phyloP scores from a whole-genome alignment of 2,113 vertebrate species.

The Nanger granti region DNA sequence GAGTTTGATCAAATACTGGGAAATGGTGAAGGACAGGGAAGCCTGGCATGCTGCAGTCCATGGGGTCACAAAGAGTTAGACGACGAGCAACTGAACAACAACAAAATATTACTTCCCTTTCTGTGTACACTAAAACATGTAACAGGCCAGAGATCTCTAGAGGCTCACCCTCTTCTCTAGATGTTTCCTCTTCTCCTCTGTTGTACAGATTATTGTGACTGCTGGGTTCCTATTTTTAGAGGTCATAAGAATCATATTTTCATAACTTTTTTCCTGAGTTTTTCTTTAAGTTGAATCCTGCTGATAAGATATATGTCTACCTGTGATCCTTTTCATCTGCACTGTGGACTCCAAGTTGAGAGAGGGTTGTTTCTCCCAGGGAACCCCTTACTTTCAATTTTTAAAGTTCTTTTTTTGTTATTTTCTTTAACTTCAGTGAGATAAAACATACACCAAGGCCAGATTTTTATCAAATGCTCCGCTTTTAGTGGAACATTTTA shows the following conservation, averaged over 20 bases:
- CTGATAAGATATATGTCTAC: neutral
- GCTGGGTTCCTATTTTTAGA: neutral
- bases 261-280: neutral
- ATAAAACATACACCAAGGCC: neutral
- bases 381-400: neutral
- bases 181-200: neutral
- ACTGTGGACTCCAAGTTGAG: neutral
- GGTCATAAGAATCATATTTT: neutral
- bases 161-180: neutral
- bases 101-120: neutral
- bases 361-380: neutral
- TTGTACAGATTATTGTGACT: neutral
- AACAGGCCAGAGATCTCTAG: neutral
- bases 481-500: neutral
- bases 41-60: neutral
- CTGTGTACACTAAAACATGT: neutral
- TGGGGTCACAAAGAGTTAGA: neutral
- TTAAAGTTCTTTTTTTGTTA: neutral
- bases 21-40: neutral
- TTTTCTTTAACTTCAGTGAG: neutral
- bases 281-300: neutral
- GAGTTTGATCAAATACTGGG: neutral
- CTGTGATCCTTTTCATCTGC: neutral
- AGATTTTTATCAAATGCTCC: neutral
- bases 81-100: rapidly evolving